Conservation (phyloP, 2,888 invertebrate genomes). For the Oligia fasciuncula region DNA sequence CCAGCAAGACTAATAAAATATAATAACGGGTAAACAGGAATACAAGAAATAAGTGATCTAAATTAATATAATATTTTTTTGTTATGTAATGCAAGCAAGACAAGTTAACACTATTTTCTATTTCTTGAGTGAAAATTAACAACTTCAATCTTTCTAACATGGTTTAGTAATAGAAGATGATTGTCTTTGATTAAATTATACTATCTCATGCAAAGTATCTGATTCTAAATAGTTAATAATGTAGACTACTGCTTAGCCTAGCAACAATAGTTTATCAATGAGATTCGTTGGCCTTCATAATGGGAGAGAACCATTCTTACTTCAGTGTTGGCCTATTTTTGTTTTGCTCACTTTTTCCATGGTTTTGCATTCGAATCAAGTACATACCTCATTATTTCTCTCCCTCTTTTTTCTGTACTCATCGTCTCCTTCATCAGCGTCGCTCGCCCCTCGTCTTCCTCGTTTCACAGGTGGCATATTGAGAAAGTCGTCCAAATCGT, state of each 20-base stretch:
- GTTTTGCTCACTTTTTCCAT: neutral
- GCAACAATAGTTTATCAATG: neutral
- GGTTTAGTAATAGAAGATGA: neutral
- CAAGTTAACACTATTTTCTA: neutral
- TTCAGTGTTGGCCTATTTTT: neutral
- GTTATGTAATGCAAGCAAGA: neutral
- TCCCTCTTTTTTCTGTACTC: slow-evolving; percentile 93
- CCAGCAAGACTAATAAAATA: neutral
- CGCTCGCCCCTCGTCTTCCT: slow-evolving; percentile 86
- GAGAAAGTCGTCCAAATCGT: slow-evolving; percentile 70
- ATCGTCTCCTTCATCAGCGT: slow-evolving; percentile 92
- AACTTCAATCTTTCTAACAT: neutral
- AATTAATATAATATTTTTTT: neutral
- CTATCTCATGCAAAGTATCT: too few species aligned
- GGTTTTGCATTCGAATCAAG: neutral
- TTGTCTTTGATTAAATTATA: neutral
- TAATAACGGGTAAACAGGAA: neutral
- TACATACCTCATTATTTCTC: slow-evolving; percentile 93
- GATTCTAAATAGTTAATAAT: neutral
- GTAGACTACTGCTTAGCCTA: neutral
- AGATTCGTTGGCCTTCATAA: neutral
- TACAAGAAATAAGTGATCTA: neutral
- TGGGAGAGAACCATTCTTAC: neutral
- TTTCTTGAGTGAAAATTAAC: neutral
- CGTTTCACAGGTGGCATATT: slow-evolving; percentile 85